A percentile compares a stretch with the other conserved stretches of the same genome.
phyloP scores from a whole-genome alignment of 2,888 invertebrate genomes.

The Tinea pellionella region DNA sequence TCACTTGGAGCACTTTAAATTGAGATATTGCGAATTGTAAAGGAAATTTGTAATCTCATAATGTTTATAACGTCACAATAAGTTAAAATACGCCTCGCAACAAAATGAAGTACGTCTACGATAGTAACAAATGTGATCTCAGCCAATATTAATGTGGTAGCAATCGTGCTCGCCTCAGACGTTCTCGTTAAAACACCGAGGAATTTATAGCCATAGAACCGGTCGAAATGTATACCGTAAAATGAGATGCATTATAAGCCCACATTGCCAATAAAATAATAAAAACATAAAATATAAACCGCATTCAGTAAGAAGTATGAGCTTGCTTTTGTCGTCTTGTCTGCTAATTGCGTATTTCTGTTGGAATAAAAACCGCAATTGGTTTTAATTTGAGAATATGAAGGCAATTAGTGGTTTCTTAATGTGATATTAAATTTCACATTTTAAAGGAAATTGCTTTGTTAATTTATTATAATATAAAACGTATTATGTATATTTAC shows the following conservation, averaged over 20 bases:
- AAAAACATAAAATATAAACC: constrained; percentile 39
- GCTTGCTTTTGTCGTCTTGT: neutral
- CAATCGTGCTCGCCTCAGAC: constrained; percentile 36
- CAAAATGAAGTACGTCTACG: constrained; percentile 5
- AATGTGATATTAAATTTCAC: neutral
- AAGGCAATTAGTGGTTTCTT: constrained; percentile 5
- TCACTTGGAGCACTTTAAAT: neutral
- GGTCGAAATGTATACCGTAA: constrained; percentile 54
- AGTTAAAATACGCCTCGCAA: neutral
- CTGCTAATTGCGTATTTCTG: neutral
- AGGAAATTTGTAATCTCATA: constrained; percentile 5
- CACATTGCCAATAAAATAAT: constrained; percentile 57
- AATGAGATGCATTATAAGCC: constrained; percentile 48
- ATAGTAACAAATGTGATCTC: constrained; percentile 41
- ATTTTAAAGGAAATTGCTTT: neutral
- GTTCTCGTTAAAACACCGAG: constrained; percentile 38
- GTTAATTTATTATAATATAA: neutral
- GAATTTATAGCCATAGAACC: constrained; percentile 47
- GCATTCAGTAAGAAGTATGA: neutral
- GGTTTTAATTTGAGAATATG: neutral
- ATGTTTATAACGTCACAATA: constrained; percentile 5
- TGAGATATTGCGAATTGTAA: neutral
- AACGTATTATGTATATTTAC: neutral
- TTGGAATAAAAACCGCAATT: neutral
- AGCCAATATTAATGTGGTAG: constrained; percentile 45